Evolutionary conservation across 2,113 vertebrate genomes (phyloP), one percentile per base, ranked within the genome.

Genomic region (Jaculus jaculus): DNA sequence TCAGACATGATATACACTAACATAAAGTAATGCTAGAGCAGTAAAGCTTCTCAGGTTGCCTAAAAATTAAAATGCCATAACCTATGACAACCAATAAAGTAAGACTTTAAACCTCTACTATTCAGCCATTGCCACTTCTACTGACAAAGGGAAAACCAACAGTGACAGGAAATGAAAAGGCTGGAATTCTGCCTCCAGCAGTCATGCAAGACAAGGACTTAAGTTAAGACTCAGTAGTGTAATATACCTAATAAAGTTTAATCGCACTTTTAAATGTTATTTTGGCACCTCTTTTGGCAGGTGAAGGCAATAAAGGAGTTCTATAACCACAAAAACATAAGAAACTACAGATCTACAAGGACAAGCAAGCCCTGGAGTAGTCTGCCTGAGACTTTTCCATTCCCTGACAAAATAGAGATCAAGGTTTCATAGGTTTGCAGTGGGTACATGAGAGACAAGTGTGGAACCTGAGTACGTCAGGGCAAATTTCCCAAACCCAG

Each of bases 21-120:
- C 93, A 84, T 8, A 54, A 91, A 7, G n/a, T 28, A n/a, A 90
- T 71, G 74, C 28, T 28, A 61, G 15, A 88, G 1, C 10, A 37
- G 23, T 3, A 90, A 91, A 85, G 83, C 30, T 83, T 92, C 68
- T 95, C 79, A 47, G 54, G 10, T 83, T 74, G 5, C 37, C 93
- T 86, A 77, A 66, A 96, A 73, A 68, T 77, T 92, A 85, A 96
- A 90, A 81, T 85, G 23, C 1, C 24, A 84, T 61, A 84, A 92
- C 11, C 34, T 63, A 28, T 61, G 63, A 84, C 7, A 78, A 68
- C 16, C 60, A 54, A 60, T 66, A 89, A 66, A 75, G 18, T 17
- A 81, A 72, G 47, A 68, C 30, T 83, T 92, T 47, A 75, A 91
- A 23, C 93, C 34, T 75, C 60, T 86, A 58, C 32, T 20, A 39